Base-by-base conservation (phyloP, 2,797 vertebrate genomes). In the Chiroxiphia lanceolata region DNA sequence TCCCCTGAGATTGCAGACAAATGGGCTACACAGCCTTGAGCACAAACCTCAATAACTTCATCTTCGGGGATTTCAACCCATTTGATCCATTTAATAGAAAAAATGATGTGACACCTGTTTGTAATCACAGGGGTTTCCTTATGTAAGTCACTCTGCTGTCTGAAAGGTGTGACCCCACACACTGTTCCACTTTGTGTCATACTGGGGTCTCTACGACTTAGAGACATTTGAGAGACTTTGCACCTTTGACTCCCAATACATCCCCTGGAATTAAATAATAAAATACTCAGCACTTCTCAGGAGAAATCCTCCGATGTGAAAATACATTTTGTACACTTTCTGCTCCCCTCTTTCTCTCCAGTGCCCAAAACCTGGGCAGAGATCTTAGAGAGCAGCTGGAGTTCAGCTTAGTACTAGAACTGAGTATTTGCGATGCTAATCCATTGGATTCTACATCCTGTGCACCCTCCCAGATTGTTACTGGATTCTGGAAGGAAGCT, bases 11-110 rank as follows among this genome's bases (percentile, higher is more conserved):
- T 1, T 87, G 31, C 53, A 84, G 59, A 45, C 77, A 94, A 91
- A 16, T 93, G 79, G 69, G 56, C 92, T 95, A 95, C 0, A 60
- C 74, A 95, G 93, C 94, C 60, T 63, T 17, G 0, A 92, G 95
- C 63, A 87, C 6, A 9, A 93, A 90, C 93, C 94, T 96, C 75
- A 63, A 69, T 85, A 94, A 61, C 38, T 82, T 75, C n/a, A 13
- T 68, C 91, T 86, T 79, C 33, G 21, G 71, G 64, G 87, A 89
- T 83, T 91, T 87, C 81, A 94, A 75, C 48, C 90, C 50, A 87
- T 93, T 90, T 94, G 95, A 96, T 93, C 92, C 83, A 60, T 74
- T 93, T 87, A 88, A 95, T 87, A 70, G 95, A 81, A 96, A 96
- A 96, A 90, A 40, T 74, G 59, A 90, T 82, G 40, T 77, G 81